Base-by-base conservation (phyloP, 2,797 vertebrate species). In the Anabacerthia variegaticeps region DNA sequence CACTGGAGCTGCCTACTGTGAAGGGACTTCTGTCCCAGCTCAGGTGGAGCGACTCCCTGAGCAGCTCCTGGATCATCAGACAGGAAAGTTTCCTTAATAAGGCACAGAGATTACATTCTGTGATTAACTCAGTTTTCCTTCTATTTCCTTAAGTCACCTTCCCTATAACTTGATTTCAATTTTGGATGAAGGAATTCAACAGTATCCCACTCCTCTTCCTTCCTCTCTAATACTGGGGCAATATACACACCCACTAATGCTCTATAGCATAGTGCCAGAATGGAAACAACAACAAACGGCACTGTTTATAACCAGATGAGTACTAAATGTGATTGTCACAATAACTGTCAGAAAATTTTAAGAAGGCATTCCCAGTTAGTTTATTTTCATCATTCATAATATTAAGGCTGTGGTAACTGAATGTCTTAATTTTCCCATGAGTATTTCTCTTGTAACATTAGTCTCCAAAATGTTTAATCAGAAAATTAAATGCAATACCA, bases 401-500 rank as follows among this genome's bases (percentile, higher is more conserved):
- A 94, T 71, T 61, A 92, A 91, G 61, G 12, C 72, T 83, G 37
- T 61, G 51, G 61, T 37, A 89, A 88, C 13, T 1, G 0, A 51
- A 43, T 80, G n/a, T 66, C 54, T 85, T 92, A 59, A 89, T 89
- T 80, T 89, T 76, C 52, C 41, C 71, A 1, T 23, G 20, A 83
- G 37, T 46, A 67, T 37, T 85, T 92, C 34, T 71, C 36, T 82
- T 94, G 87, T 89, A 92, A 87, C 14, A 54, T 26, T 58, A 46
- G 20, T 65, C 32, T 88, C 46, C 36, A 84, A 85, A 95, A 46
- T 30, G 15, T 67, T 81, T 68, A 61, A 59, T 74, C 39, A 83
- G 65, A 91, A 95, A 92, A 91, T 91, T 32, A 93, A 89, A 91
- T 55, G 52, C 56, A 89, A 37, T 43, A 49, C 6, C 14, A 74